Evolutionary conservation across 2,888 invertebrate species (phyloP).

Genomic region (Pyralis farinalis): DNA sequence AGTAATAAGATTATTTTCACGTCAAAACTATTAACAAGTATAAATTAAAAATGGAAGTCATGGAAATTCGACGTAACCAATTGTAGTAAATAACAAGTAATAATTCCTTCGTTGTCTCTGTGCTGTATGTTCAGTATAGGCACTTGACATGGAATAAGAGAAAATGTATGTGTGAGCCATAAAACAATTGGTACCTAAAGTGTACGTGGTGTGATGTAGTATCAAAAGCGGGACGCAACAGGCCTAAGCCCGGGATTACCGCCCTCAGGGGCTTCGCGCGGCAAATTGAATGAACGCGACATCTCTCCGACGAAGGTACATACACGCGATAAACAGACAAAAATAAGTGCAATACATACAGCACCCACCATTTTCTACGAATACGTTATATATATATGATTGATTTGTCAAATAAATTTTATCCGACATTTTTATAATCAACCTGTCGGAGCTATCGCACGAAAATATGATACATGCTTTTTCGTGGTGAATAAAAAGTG

Average conservation of each 20-base stretch:
- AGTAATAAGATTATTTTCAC: too few species aligned
- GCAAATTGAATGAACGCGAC: conserved; percentile 72
- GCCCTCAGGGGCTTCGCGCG: conserved; percentile 67
- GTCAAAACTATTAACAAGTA: too few species aligned
- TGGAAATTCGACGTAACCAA: too few species aligned
- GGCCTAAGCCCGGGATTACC: conserved; percentile 69
- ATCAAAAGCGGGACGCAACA: conserved; percentile 64
- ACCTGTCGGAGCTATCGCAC: conserved; percentile 18
- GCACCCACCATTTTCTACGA: not conserved
- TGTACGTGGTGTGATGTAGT: conserved; percentile 24
- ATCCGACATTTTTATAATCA: conserved; percentile 20
- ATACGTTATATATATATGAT: conserved; percentile 5
- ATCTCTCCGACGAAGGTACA: conserved; percentile 34
- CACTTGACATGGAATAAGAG: too few species aligned
- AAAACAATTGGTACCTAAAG: conserved; percentile 28
- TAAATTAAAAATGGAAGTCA: too few species aligned
- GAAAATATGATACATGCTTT: conserved; percentile 21
- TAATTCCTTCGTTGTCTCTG: too few species aligned
- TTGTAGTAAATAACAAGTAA: too few species aligned
- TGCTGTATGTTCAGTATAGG: too few species aligned
- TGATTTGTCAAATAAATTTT: conserved; percentile 17
- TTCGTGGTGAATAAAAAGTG: conserved; percentile 20
- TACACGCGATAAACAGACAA: conserved; percentile 30
- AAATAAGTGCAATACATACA: conserved; percentile 24
- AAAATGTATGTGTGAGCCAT: conserved; percentile 9